A percentile compares a stretch with the other conserved stretches of the same genome.
These are phyloP conservation scores for Alligator mississippiensis DNA, from an alignment of 2,113 vertebrate genomes.

Conservation along the genomic window DNA sequence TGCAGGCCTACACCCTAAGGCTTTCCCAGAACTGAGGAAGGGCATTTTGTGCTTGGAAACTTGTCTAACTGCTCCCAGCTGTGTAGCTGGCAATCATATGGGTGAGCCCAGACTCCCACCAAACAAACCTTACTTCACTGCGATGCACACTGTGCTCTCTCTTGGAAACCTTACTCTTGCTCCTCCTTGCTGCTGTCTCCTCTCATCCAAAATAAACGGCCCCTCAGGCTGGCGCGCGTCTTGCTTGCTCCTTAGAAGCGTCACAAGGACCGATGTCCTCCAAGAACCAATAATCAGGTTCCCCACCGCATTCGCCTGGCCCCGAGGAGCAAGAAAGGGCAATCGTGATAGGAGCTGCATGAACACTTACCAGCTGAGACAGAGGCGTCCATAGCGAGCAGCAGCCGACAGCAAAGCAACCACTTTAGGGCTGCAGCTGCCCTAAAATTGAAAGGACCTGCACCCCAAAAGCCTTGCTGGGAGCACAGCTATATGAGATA, in stretches of 20 bases:
- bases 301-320: background rate
- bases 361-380: background rate
- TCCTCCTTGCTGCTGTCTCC: background rate
- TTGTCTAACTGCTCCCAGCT: no score
- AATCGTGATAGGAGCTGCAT: background rate
- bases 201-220: background rate
- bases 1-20: no score
- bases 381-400: background rate
- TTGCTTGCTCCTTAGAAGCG: background rate
- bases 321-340: background rate
- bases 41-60: no score
- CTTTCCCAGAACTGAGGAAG: no score
- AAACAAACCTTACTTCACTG: no score
- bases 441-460: background rate
- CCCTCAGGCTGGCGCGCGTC: background rate
- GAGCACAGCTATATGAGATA: background rate
- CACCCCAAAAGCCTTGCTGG: background rate
- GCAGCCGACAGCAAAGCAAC: background rate
- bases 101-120: no score
- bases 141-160: background rate
- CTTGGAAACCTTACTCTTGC: background rate
- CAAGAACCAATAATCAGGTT: background rate
- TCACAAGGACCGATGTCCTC: background rate
- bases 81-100: no score
- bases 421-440: background rate